Conservation (phyloP, 2,113 vertebrate genomes). For the Urocolius indicus region DNA sequence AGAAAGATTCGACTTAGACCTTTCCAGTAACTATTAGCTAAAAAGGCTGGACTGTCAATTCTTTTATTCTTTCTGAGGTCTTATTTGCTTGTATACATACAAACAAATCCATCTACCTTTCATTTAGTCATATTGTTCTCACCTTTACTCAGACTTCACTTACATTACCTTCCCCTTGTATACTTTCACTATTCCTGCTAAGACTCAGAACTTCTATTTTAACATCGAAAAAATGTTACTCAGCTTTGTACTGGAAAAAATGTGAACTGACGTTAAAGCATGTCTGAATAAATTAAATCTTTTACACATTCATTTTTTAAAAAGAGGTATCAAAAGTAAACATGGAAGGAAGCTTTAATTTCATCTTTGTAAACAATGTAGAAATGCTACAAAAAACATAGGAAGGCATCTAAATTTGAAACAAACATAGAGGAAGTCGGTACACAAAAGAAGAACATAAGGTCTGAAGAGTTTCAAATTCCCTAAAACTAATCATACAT, state of each 20-base stretch:
- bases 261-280: neutral
- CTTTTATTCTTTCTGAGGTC: neutral
- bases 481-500: neutral
- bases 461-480: neutral
- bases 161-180: neutral
- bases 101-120: neutral
- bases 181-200: neutral
- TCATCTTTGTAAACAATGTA: neutral
- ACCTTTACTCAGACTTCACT: neutral
- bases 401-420: neutral
- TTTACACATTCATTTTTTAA: neutral
- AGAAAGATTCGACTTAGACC: neutral
- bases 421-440: neutral
- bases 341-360: neutral
- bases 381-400: neutral
- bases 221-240: neutral
- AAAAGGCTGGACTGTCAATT: neutral
- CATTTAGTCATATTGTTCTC: neutral
- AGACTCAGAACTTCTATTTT: neutral
- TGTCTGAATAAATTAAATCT: neutral
- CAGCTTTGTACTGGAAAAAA: neutral
- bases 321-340: neutral
- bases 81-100: neutral
- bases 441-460: neutral
- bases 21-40: neutral